phyloP scores from a whole-genome alignment of 2,888 invertebrate genomes.

The Coenonympha arcania region DNA sequence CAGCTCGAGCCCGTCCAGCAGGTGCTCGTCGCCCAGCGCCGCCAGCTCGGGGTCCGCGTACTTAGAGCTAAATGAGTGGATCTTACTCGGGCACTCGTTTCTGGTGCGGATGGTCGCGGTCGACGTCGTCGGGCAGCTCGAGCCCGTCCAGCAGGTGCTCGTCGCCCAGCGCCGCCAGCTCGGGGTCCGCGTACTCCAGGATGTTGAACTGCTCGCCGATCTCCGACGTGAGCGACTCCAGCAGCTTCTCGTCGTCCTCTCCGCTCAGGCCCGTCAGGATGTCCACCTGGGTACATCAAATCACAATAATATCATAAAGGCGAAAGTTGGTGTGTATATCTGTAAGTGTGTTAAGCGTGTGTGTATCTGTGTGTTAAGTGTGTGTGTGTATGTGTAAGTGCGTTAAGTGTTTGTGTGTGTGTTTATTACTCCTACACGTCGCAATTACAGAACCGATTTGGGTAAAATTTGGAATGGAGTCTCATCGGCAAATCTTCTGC shows the following conservation, averaged over 20 bases:
- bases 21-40: constrained; percentile 85
- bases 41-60: constrained; percentile 96
- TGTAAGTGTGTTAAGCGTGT: too few relatives aligned
- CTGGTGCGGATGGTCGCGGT: constrained; percentile 48
- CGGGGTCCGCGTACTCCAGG: constrained; percentile 95
- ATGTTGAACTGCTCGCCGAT: constrained; percentile 97
- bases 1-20: constrained; percentile 87
- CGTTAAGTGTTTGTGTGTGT: too few relatives aligned
- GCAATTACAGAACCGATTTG: too few relatives aligned
- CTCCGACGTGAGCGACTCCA: constrained; percentile 81
- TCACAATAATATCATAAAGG: too few relatives aligned
- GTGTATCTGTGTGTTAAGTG: too few relatives aligned
- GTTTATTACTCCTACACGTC: too few relatives aligned
- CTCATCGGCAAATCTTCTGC: too few relatives aligned
- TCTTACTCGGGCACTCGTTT: constrained; percentile 53
- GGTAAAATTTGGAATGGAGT: too few relatives aligned
- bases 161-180: constrained; percentile 85
- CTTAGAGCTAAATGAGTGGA: constrained; percentile 44
- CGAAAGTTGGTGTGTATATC: neutral
- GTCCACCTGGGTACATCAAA: constrained; percentile 70
- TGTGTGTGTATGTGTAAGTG: too few relatives aligned
- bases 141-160: constrained; percentile 90
- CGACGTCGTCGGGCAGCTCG: constrained; percentile 83
- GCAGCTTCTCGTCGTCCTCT: constrained; percentile 89
- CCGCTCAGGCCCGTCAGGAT: constrained; percentile 87